phyloP scores from a whole-genome alignment of 2,888 invertebrate genomes.

The Galeruca laticollis region DNA sequence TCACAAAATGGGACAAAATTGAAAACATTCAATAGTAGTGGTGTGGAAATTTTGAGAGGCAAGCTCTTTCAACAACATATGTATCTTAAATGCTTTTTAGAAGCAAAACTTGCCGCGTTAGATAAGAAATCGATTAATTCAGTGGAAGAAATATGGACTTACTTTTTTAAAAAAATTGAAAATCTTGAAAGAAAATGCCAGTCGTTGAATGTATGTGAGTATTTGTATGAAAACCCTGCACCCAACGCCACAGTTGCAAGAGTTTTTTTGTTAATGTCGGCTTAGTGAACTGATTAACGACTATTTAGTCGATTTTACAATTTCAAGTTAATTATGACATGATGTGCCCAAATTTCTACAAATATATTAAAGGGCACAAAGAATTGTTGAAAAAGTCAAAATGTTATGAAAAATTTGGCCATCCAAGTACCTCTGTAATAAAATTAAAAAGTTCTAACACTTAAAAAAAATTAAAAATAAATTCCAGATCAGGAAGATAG shows the following conservation, averaged over 20 bases:
- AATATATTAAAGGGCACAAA: too few species aligned
- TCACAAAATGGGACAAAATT: background rate
- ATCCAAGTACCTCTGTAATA: too few species aligned
- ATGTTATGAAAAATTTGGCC: too few species aligned
- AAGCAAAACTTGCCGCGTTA: slow-evolving; percentile 9
- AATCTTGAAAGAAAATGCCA: slow-evolving; percentile 18
- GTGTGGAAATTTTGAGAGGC: background rate
- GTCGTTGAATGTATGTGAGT: slow-evolving; percentile 8
- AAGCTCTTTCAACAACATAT: slow-evolving; percentile 12
- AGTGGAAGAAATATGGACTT: slow-evolving; percentile 4
- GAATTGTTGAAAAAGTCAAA: too few species aligned
- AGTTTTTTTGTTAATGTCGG: slow-evolving; percentile 18
- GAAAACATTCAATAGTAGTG: background rate
- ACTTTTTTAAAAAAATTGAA: slow-evolving; percentile 17
- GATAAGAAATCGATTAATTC: slow-evolving; percentile 8
- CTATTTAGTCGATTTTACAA: too few species aligned
- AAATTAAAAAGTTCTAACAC: too few species aligned
- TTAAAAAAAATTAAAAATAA: too few species aligned
- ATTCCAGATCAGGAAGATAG: too few species aligned
- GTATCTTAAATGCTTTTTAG: slow-evolving; percentile 9
- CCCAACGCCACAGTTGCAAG: slow-evolving; percentile 17
- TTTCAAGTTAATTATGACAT: too few species aligned
- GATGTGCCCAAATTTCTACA: too few species aligned
- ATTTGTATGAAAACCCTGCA: slow-evolving; percentile 13
- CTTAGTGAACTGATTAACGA: too few species aligned